phyloP scores from a whole-genome alignment of 1,140 invertebrate genomes.

The Pseudomyrmex concolor region DNA sequence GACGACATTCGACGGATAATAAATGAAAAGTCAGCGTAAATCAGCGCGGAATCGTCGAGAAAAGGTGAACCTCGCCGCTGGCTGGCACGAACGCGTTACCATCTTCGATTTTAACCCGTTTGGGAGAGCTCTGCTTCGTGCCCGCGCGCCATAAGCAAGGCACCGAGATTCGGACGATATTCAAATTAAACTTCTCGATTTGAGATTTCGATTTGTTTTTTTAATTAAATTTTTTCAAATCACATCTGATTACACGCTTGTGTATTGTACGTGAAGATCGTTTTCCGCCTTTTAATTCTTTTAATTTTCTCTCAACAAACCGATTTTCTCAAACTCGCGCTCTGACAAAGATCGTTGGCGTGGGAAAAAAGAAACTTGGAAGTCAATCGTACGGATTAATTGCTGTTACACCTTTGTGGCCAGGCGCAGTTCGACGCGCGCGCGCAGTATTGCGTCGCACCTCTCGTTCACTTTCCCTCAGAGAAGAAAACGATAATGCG shows the following conservation, averaged over 20 bases:
- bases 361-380: conserved; percentile 20
- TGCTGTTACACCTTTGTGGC: conserved; percentile 21
- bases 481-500: conserved; percentile 68
- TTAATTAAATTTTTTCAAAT: no score
- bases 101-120: conserved; percentile 54
- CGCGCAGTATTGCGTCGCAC: conserved; percentile 46
- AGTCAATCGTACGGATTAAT: conserved; percentile 53
- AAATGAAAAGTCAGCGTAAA: neutral
- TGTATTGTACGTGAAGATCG: no score
- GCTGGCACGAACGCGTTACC: conserved; percentile 59
- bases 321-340: no score
- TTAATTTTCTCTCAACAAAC: neutral
- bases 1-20: conserved; percentile 13
- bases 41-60: neutral
- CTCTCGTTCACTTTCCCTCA: conserved; percentile 72
- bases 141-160: conserved; percentile 1
- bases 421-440: neutral
- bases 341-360: neutral
- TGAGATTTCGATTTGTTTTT: no score
- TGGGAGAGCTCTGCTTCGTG: conserved; percentile 15
- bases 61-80: conserved; percentile 34
- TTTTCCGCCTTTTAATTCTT: neutral
- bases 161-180: neutral
- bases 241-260: no score
- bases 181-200: neutral